These are phyloP conservation scores for Drosophila oshimai DNA, from an alignment of 1,140 invertebrate species.

Conservation along the genomic window DNA sequence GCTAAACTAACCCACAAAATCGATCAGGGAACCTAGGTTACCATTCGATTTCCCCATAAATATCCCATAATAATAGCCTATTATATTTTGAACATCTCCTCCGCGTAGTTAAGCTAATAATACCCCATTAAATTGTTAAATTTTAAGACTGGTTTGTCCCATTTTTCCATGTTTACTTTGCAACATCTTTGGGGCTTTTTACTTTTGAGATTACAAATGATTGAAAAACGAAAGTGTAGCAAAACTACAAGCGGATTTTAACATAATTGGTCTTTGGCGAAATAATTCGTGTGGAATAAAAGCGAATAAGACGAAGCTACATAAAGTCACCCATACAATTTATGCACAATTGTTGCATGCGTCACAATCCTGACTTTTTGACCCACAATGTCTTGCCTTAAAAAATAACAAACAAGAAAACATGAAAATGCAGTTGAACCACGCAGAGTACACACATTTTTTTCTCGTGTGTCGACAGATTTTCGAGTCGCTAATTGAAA, in stretches of 20 bases:
- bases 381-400: slow-evolving; percentile 60
- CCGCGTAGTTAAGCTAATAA: slow-evolving; percentile 13
- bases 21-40: neutral
- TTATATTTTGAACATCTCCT: slow-evolving; percentile 12
- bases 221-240: slow-evolving; percentile 42
- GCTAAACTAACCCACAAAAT: neutral
- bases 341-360: slow-evolving; percentile 34
- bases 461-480: slow-evolving; percentile 27
- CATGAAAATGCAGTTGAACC: slow-evolving; percentile 42
- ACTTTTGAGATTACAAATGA: neutral
- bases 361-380: slow-evolving; percentile 67
- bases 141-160: slow-evolving; percentile 24
- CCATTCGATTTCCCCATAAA: slow-evolving; percentile 1
- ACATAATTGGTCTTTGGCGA: neutral
- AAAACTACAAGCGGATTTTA: slow-evolving; percentile 31
- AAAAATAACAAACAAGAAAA: slow-evolving; percentile 23
- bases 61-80: slow-evolving; percentile 16
- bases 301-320: neutral
- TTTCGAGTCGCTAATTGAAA: slow-evolving; percentile 68
- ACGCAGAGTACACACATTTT: slow-evolving; percentile 32
- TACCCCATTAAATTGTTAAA: slow-evolving; percentile 19
- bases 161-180: slow-evolving; percentile 23
- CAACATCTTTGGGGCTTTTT: slow-evolving; percentile 14
- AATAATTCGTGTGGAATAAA: slow-evolving; percentile 15
- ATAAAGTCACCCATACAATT: slow-evolving; percentile 19